Base-by-base conservation (phyloP, 2,113 vertebrate species). In the Barbus barbus region DNA sequence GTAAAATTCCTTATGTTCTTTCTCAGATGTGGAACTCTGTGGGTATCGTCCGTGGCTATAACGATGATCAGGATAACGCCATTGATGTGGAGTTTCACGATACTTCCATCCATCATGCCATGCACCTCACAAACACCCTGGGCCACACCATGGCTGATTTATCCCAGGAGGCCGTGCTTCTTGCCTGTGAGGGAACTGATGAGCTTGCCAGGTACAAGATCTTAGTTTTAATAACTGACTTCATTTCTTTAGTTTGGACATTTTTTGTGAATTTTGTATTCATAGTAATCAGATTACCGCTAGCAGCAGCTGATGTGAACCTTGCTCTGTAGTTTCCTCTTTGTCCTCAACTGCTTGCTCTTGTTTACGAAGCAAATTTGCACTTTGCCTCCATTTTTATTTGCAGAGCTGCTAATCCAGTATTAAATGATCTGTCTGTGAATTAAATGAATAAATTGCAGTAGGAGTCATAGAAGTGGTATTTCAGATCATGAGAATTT, bases 11-110 rank as follows among this genome's bases (percentile, higher is more conserved):
- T 22, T 26, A 11, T 61, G 48, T 76, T 56, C 14, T 61, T 26
- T 85, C 41, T n/a, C 77, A 99, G 98, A 91, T 96, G 14, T 99
- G 98, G 98, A 99, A 99, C 88, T 99, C 97, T 0, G 80, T 97
- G 63, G 98, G 97, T 0, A 96, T 98, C 24, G 92, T 99, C 78
- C 97, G 98, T 38, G 95, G 96, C 80, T 99, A 99, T 93, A 97
- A 95, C 8, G 98, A 99, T 9, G 97, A 99, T 26, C 96, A 97
- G 89, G 98, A 99, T 92, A 97, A 96, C 26, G 97, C 98, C 82
- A 95, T 99, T 0, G 98, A 99, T 12, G 86, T 99, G 36, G 98
- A 99, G 78, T 99, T 99, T 83, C 98, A 99, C 0, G 97, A 99
- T 90, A 93, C 95, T 0, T 96, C 98, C 0, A 81, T 99, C 58